Evolutionary conservation across 2,888 invertebrate genomes (phyloP).

Genomic region (Hermaeophaga mercurialis): DNA sequence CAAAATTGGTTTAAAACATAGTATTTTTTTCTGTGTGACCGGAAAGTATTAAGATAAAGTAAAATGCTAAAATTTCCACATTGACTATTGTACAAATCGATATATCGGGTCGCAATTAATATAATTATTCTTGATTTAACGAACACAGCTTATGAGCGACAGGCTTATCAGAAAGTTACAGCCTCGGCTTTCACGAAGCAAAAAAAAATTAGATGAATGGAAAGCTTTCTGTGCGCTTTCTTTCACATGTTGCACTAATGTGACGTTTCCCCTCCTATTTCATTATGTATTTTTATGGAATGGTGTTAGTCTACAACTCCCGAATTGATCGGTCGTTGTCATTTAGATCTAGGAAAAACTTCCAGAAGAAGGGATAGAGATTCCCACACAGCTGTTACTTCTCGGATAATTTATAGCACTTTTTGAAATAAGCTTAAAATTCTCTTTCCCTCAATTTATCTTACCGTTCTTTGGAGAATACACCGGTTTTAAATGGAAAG

Average conservation of each 20-base stretch:
- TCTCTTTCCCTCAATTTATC: too few relatives aligned
- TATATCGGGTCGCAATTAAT: conserved; percentile 3
- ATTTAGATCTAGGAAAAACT: neutral
- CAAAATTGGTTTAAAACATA: too few relatives aligned
- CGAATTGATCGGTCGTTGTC: neutral
- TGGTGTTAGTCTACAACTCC: too few relatives aligned
- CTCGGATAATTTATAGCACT: neutral
- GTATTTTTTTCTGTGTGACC: too few relatives aligned
- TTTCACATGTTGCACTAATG: conserved; percentile 20
- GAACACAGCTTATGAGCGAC: conserved; percentile 4
- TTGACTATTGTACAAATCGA: neutral
- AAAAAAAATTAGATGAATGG: conserved; percentile 20
- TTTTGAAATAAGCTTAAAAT: neutral
- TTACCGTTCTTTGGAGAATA: too few relatives aligned
- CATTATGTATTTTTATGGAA: conserved; percentile 6
- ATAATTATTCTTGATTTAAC: conserved; percentile 1
- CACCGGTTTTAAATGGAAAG: too few relatives aligned
- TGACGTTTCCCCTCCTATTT: conserved; percentile 3
- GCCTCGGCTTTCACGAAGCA: conserved; percentile 7
- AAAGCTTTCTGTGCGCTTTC: conserved; percentile 7
- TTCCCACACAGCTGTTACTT: neutral
- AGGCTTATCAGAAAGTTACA: conserved; percentile 9
- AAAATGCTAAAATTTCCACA: neutral
- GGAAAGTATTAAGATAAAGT: too few relatives aligned
- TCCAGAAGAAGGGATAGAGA: neutral